Evolutionary conservation across 92 coral and sea anemone genomes (phyloP), one percentile per base, ranked within the genome.

Genomic region (Chrysogorgia sp.): DNA sequence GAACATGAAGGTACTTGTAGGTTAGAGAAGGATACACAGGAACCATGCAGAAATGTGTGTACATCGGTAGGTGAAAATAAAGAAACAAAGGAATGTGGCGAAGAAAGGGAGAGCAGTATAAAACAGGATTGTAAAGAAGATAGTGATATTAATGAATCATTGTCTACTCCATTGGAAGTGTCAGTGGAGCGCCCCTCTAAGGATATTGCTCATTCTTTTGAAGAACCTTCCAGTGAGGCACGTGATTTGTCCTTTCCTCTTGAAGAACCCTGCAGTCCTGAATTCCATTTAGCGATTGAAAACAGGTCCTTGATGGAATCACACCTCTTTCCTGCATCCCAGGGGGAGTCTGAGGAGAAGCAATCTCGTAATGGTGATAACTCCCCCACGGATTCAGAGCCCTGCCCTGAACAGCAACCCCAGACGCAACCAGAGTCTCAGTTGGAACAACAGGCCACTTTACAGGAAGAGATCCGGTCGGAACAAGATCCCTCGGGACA

Each of bases 401-500:
- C 20, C 59, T 1, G 7, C 34, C 40, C 15, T 10, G 68, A 61
- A 61, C 41, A 52, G 31, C 19, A 23, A 0, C 3, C 30, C 43
- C 30, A 5, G 14, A 0, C 43, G 48, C 61, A 71, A 48, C 41
- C 47, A 43, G 34, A 43, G 26, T 40, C 31, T 21, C 30, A 22
- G 55, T 7, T 55, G 9, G 55, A 67, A 67, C 52, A 67, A 67
- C 28, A 17, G 1, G 0, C 1, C n/a, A 29, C 20, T 0, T 0
- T 47, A 63, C 40, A 63, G 20, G 0, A 33, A 52, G 34, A 23
- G 1, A 0, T 35, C 43, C 30, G 2, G 14, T 1, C 43, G 48
- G 77, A 71, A 48, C 41, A 71, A 43, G 57, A 43, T 15, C 23
- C 31, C 48, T 7, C 74, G 1, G 55, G 22, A 67, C 52, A 67